These are phyloP conservation scores for Erinaceus europaeus DNA, from an alignment of 2,113 vertebrate genomes.

Conservation along the genomic window DNA sequence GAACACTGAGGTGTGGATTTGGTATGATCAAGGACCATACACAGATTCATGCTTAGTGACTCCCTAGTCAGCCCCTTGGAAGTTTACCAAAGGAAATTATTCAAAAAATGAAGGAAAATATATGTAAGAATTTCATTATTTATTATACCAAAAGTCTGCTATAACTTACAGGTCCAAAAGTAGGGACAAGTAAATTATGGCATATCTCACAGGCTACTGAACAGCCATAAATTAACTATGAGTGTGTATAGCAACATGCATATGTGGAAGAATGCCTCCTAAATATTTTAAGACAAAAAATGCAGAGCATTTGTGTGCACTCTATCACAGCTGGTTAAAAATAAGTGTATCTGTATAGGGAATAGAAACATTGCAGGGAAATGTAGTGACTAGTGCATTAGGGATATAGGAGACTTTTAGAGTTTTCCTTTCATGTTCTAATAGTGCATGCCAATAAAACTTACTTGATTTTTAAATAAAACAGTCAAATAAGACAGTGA, in stretches of 20 bases:
- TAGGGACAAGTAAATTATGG: neutral
- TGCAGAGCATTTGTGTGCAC: neutral
- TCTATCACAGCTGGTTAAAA: neutral
- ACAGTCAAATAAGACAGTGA: neutral
- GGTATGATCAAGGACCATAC: neutral
- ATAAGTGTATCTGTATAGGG: neutral
- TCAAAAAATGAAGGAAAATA: neutral
- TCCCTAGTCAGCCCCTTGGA: neutral
- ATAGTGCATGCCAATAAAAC: neutral
- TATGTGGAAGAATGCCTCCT: neutral
- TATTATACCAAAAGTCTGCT: neutral
- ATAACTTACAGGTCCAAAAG: neutral
- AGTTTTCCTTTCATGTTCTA: neutral
- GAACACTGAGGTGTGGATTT: no score
- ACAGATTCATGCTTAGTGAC: neutral
- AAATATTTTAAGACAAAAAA: conserved; percentile 23
- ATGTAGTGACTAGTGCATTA: neutral
- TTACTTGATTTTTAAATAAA: neutral
- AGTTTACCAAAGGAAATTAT: neutral
- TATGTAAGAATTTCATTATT: neutral
- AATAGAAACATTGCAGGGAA: neutral
- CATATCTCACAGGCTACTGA: neutral
- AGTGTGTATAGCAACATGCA: neutral
- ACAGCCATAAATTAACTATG: neutral
- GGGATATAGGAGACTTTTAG: neutral